phyloP scores from a whole-genome alignment of 2,888 invertebrate species.

The Melanostoma scalare region DNA sequence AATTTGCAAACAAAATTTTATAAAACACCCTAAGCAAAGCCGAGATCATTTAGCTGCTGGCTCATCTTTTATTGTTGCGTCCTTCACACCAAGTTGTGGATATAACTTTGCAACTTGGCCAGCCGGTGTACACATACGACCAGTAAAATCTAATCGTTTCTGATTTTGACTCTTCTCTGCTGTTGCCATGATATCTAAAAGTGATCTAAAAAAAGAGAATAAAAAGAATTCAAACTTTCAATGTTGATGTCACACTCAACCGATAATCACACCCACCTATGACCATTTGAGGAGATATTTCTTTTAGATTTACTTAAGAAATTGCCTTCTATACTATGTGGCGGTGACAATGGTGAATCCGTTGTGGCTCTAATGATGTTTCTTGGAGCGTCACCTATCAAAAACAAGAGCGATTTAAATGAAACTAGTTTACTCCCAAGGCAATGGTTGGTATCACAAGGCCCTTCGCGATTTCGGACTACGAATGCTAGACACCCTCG shows the following conservation, averaged over 20 bases:
- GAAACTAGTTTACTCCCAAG: neutral
- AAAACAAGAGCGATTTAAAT: neutral
- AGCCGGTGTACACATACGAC: slow-evolving; percentile 86
- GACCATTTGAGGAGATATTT: slow-evolving; percentile 77
- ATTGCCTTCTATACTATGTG: slow-evolving; percentile 83
- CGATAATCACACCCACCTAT: slow-evolving; percentile 74
- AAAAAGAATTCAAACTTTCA: neutral
- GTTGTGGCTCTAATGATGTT: slow-evolving; percentile 89
- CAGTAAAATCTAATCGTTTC: slow-evolving; percentile 84
- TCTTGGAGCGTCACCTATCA: slow-evolving; percentile 75
- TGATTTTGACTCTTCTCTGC: slow-evolving; percentile 83
- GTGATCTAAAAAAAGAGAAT: slow-evolving; percentile 79
- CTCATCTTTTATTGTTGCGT: slow-evolving; percentile 77
- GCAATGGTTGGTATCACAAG: no score
- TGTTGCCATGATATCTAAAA: slow-evolving; percentile 84
- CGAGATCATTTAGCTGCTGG: slow-evolving; percentile 63
- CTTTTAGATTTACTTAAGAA: slow-evolving; percentile 76
- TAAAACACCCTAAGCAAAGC: neutral
- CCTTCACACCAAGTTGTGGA: slow-evolving; percentile 84
- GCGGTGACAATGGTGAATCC: slow-evolving; percentile 93
- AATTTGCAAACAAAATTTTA: slow-evolving; percentile 27
- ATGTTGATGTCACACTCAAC: neutral
- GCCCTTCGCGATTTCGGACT: no score
- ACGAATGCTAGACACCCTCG: no score
- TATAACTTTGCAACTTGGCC: slow-evolving; percentile 88